Conservation (phyloP, 2,113 vertebrate genomes). For the Furnarius figulus region DNA sequence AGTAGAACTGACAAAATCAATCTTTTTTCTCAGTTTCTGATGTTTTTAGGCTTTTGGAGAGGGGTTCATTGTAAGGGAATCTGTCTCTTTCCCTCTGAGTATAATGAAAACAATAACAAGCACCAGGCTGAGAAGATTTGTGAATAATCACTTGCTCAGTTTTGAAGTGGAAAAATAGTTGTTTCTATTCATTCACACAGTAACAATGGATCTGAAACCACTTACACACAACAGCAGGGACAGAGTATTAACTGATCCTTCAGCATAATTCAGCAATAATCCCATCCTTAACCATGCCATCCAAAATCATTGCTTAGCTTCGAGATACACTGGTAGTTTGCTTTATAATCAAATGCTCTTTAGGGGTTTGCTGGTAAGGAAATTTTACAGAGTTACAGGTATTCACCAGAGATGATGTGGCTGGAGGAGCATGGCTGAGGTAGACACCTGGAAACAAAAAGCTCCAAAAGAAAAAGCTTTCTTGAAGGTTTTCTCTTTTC, state of each 20-base stretch:
- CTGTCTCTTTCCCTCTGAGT: neutral
- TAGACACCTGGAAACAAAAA: neutral
- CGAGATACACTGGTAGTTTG: neutral
- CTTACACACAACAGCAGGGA: neutral
- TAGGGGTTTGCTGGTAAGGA: neutral
- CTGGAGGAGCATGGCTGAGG: neutral
- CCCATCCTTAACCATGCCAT: neutral
- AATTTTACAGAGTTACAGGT: neutral
- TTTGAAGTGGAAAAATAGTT: neutral
- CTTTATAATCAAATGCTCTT: neutral
- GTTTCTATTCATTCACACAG: neutral
- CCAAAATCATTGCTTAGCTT: neutral
- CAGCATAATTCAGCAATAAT: neutral
- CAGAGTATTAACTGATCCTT: neutral
- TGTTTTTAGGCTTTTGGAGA: neutral
- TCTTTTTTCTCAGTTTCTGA: neutral
- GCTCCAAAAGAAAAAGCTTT: neutral
- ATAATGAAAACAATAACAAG: neutral
- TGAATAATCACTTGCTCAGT: neutral
- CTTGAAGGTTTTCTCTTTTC: neutral
- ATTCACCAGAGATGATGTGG: rapidly evolving
- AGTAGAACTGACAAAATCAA: neutral
- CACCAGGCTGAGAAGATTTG: neutral
- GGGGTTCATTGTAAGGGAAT: neutral
- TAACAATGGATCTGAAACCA: neutral